phyloP scores from a whole-genome alignment of 2,888 invertebrate species.

The Hirtodrosophila cameraria region DNA sequence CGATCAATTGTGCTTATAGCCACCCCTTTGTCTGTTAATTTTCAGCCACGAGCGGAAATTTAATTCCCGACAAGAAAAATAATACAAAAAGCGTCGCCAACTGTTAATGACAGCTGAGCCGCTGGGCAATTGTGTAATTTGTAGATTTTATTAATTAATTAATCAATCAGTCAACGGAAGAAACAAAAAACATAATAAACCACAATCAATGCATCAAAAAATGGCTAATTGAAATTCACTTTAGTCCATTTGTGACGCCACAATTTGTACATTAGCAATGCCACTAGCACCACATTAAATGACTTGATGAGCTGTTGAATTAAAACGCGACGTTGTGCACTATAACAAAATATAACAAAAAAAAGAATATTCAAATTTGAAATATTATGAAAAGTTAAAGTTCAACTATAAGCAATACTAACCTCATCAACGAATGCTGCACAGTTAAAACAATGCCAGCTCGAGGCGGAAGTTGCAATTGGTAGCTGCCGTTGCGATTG shows the following conservation, averaged over 20 bases:
- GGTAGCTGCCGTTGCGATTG: constrained; percentile 10
- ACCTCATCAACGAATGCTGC: constrained; percentile 49
- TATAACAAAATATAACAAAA: constrained; percentile 32
- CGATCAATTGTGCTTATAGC: constrained; percentile 12
- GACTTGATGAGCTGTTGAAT: constrained; percentile 79
- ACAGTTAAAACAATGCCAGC: constrained; percentile 58
- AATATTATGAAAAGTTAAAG: not conserved
- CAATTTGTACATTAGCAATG: constrained; percentile 80
- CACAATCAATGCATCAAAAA: constrained; percentile 60
- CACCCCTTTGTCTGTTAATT: constrained; percentile 21
- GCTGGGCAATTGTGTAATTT: constrained; percentile 11
- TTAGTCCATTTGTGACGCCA: constrained; percentile 84
- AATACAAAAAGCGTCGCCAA: constrained; percentile 19
- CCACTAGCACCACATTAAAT: constrained; percentile 81
- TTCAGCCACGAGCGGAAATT: constrained; percentile 51
- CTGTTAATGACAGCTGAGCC: constrained; percentile 60
- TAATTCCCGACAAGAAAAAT: constrained; percentile 36
- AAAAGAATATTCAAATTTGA: constrained; percentile 2
- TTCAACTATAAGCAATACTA: too few species aligned
- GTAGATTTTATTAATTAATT: constrained; percentile 62
- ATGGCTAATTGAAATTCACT: constrained; percentile 77
- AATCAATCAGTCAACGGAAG: constrained; percentile 55
- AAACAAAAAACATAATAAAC: not conserved
- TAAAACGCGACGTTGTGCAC: constrained; percentile 77
- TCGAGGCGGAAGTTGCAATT: constrained; percentile 48